Base-by-base conservation (phyloP, 2,888 invertebrate species). In the Carcina quercana region DNA sequence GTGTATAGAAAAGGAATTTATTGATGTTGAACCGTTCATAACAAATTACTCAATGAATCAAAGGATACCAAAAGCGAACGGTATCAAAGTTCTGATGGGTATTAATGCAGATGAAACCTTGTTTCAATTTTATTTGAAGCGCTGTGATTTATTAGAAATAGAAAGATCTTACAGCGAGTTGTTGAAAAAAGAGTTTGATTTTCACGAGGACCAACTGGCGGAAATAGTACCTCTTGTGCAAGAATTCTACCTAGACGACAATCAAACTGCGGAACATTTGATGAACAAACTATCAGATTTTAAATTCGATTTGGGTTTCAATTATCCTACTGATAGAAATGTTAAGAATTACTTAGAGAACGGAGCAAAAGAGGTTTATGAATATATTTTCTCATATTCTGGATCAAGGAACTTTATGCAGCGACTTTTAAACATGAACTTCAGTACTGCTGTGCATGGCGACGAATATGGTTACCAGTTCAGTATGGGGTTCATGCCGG, bases 381-480 rank as follows among this genome's bases (percentile, higher is more conserved):
- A 11, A 7, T 32, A 32, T 15, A 13, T 32, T 2, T 32, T 32
- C 15, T 32, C 32, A 1, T 72, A 72, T 20, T 41, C 35, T 7
- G 69, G 74, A 7, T 51, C 34, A 4, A 49, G 56, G 31, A 69
- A 59, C 40, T 42, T 37, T 10, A 22, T 31, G 0, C 59, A 55
- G 37, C 24, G 24, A 0, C 15, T 10, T 3, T 2, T 10, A 6
- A 66, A 57, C 13, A 30, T 60, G 0, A 45, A 49, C 3, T 27
- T 38, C 4, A 43, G 41, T 1, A 52, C 51, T 1, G 72, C 66
- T 0, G 21, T 42, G 0, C 76, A 78, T 36, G 49, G 40, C 1
- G 75, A 75, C 35, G 78, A 79, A 2, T 7, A 62, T 0, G 44
- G 52, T 2, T 79, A 75, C 40, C 31, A 78, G 26, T 78, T 73